Conservation (phyloP, 2,113 vertebrate genomes). For the Eudyptes chrysolophus region DNA sequence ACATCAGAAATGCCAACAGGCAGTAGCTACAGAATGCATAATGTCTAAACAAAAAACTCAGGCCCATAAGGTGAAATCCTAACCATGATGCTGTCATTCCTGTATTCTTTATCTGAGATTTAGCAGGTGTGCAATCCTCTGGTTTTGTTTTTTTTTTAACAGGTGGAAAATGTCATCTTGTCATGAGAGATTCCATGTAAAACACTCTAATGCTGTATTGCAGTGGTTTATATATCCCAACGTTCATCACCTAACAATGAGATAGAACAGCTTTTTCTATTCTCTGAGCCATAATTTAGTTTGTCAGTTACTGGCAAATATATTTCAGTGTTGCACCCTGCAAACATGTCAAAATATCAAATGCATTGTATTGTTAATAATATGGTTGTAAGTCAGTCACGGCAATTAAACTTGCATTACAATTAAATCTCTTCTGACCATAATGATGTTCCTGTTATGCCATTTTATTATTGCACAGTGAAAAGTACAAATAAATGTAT, state of each 20-base stretch:
- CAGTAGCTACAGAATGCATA: not conserved
- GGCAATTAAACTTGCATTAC: slow-evolving; percentile 45
- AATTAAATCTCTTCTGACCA: slow-evolving; percentile 46
- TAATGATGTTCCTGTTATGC: not conserved
- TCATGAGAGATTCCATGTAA: not conserved
- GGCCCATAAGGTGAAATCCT: not conserved
- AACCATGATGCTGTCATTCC: not conserved
- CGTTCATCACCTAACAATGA: not conserved
- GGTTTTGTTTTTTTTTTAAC: not conserved
- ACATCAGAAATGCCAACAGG: not conserved
- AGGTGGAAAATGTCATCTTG: slow-evolving; percentile 42
- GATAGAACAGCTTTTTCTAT: not conserved
- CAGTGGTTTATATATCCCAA: not conserved
- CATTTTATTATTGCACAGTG: slow-evolving; percentile 11
- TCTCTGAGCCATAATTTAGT: not conserved
- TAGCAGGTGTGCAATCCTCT: slow-evolving; percentile 3
- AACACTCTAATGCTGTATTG: not conserved
- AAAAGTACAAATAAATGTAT: slow-evolving; percentile 46
- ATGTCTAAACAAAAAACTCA: not conserved
- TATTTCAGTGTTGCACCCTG: not conserved
- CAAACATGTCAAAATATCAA: slow-evolving; percentile 3
- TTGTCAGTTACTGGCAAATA: slow-evolving; percentile 20
- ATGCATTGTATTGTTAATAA: slow-evolving; percentile 11
- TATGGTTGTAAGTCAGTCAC: not conserved
- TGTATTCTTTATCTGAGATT: not conserved